Evolutionary conservation across 2,113 vertebrate genomes (phyloP).

Genomic region (Oreocharis arfaki): DNA sequence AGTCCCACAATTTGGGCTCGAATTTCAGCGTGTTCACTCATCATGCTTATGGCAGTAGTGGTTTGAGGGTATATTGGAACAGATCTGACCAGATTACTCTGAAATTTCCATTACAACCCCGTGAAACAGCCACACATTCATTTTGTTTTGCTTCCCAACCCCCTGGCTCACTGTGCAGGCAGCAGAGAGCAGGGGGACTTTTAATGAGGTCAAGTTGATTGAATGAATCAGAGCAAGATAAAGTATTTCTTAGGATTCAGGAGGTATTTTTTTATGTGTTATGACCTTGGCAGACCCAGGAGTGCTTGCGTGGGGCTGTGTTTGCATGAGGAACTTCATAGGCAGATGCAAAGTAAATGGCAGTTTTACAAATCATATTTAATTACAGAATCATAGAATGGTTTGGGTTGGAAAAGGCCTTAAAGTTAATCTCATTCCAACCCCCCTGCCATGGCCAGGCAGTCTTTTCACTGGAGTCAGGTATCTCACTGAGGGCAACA

Average conservation of each 20-base stretch:
- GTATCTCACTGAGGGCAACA: background rate
- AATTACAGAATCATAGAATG: background rate
- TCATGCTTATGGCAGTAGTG: background rate
- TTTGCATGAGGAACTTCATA: background rate
- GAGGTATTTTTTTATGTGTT: background rate
- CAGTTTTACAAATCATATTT: background rate
- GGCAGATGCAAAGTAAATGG: background rate
- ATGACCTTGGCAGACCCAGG: background rate
- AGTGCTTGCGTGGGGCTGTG: background rate
- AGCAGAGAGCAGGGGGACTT: background rate
- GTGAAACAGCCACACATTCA: background rate
- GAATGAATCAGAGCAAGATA: background rate
- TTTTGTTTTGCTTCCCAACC: background rate
- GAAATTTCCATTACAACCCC: background rate
- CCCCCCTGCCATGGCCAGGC: background rate
- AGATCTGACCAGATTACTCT: slow-evolving; percentile 12
- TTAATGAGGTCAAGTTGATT: too few species aligned
- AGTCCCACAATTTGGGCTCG: slow-evolving; percentile 11
- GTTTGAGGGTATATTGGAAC: slow-evolving; percentile 1
- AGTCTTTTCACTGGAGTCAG: background rate
- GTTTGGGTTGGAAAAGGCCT: background rate
- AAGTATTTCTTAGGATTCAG: background rate
- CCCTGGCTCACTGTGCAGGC: background rate
- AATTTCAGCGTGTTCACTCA: background rate
- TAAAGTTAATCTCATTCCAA: background rate